Base-by-base conservation (phyloP, 2,113 vertebrate species). In the Cygnus atratus region DNA sequence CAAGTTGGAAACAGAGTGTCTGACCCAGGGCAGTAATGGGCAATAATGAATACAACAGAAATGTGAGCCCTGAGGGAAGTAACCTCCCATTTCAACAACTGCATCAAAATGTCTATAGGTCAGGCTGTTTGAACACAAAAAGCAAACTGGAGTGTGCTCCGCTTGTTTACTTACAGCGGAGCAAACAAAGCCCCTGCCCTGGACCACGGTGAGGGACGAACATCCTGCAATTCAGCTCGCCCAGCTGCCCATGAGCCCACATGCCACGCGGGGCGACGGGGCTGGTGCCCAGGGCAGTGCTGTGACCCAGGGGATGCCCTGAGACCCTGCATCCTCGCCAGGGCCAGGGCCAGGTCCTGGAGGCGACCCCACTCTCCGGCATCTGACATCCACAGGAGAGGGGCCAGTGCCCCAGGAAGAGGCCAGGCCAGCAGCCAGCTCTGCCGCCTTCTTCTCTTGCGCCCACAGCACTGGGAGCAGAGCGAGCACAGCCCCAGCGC, bases 161-260 rank as follows among this genome's bases (percentile, higher is more conserved):
- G 61, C 54, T 24, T 21, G 33, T 52, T 29, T 9, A 3, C 74
- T 6, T 3, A 13, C 13, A 37, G 82, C 22, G 3, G 0, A 37
- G 50, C 44, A 20, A 39, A 13, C 20, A 8, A 10, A 57, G 37
- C 11, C 22, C 7, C 58, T 48, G 58, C 9, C 3, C 1, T 1
- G 46, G 52, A 35, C 1, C 22, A 46, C 39, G 29, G 29, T 39
- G 28, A 63, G 8, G 19, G 28, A 28, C 44, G 8, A 21, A 9
- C n/a, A 2, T 37, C 4, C 0, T 2, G 9, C 19, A 62, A 39
- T 2, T 41, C 62, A 18, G 26, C 35, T 7, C 18, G 9, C 4
- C 3, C 86, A 14, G 29, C n/a, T 11, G 37, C 11, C 61, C 37
- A 62, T 2, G 1, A 2, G 2, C 13, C 54, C 3, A 24, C 46